Evolutionary conservation across 2,113 vertebrate genomes (phyloP), one percentile per base, ranked within the genome.

Genomic region (Origma solitaria): DNA sequence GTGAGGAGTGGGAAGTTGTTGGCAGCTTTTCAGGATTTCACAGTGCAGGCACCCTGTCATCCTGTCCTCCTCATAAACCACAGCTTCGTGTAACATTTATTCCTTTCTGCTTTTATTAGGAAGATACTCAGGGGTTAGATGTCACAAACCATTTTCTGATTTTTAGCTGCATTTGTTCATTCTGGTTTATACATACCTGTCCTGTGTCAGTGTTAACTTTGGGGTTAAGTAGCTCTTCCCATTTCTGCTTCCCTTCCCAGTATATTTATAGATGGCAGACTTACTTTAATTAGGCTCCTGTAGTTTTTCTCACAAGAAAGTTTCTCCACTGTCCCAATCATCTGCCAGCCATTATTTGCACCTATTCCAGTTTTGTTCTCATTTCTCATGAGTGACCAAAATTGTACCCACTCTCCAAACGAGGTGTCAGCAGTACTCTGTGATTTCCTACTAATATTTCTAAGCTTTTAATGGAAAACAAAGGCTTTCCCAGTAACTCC

Each of bases 71-170:
- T 35, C 25, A 38, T 58, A 56, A 71, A 54, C 21, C n/a, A 47
- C 30, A 64, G 47, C 42, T 54, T 33, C 0, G 0, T 35, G 14
- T 28, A 57, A 28, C 27, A 30, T 13, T 44, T 65, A 61, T 72
- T 60, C 13, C 9, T 80, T 82, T 76, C 53, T 76, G 1, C 40
- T 80, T 45, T 49, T 49, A 25, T 35, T 40, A 49, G 19, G 24
- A 88, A 60, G 21, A 24, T 68, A 27, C 21, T 31, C 6, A 37
- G 14, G 24, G 38, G 56, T 42, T 45, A 33, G 28, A 47, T 62
- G 15, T 54, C 40, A 75, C 16, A 84, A 75, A n/a, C 8, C 6
- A 19, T 77, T 21, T 45, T 58, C 40, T 88, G 6, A 56, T 82
- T 84, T 86, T 78, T 42, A 62, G 21, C 47, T 71, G 28, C 19